These are phyloP conservation scores for Sebastes aleutianus DNA, from an alignment of 2,797 vertebrate genomes.

Conservation along the genomic window DNA sequence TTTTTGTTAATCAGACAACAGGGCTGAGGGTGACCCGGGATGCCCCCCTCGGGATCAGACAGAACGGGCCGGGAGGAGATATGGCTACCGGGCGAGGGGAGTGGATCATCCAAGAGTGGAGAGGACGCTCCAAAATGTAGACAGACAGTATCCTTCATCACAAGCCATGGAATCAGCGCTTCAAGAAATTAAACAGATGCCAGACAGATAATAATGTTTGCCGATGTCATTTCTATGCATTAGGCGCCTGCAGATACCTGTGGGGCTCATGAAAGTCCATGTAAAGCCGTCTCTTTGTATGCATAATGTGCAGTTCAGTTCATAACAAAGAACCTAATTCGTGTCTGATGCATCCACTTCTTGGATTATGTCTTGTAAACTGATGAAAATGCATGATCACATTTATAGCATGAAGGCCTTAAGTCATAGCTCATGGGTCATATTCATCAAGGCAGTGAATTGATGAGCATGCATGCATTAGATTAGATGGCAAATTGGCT, in stretches of 20 bases:
- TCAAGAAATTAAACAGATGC: conserved; percentile 31
- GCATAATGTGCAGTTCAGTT: neutral
- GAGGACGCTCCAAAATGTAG: conserved; percentile 12
- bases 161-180: neutral
- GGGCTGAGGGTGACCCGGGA: conserved; percentile 50
- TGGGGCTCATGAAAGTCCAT: conserved; percentile 7
- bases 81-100: neutral
- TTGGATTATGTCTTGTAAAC: conserved; percentile 52
- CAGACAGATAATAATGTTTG: conserved; percentile 27
- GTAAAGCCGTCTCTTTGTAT: conserved; percentile 7
- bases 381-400: conserved; percentile 63
- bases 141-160: conserved; percentile 21
- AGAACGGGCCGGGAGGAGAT: conserved; percentile 16
- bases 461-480: conserved; percentile 61
- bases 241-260: neutral
- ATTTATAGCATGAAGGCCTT: conserved; percentile 59
- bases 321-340: neutral
- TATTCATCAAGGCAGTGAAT: conserved; percentile 60
- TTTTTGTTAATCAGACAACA: conserved; percentile 71
- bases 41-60: conserved; percentile 54
- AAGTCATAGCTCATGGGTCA: conserved; percentile 50
- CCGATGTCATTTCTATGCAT: conserved; percentile 15
- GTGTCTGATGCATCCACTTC: conserved; percentile 1
- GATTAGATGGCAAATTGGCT: conserved; percentile 56
- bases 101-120: conserved; percentile 21